A percentile compares a stretch with the other conserved stretches of the same genome.
phyloP scores from a whole-genome alignment of 2,113 vertebrate species.

The Odocoileus hemionus region DNA sequence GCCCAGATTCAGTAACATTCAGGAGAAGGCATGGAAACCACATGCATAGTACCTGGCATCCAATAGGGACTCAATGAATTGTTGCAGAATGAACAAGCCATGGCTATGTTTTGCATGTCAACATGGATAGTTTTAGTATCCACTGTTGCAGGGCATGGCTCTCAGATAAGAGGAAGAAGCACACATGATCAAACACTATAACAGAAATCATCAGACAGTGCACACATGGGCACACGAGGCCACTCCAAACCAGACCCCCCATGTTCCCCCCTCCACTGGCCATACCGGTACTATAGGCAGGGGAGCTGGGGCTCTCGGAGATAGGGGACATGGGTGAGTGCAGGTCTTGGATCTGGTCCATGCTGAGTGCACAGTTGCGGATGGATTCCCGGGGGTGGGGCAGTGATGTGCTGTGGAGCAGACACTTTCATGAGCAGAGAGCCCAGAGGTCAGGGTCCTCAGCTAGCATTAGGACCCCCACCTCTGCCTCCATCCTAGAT shows the following conservation, averaged over 20 bases:
- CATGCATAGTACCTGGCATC: not conserved
- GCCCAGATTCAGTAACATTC: not conserved
- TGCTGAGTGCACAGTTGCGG: constrained; percentile 95
- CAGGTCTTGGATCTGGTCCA: constrained; percentile 98
- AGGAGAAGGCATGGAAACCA: not conserved
- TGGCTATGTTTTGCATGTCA: too few relatives aligned
- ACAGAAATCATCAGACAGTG: not conserved
- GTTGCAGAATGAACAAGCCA: not conserved
- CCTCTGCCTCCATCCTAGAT: not conserved
- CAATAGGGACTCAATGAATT: not conserved
- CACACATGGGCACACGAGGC: not conserved
- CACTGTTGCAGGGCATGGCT: not conserved
- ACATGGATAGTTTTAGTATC: not conserved
- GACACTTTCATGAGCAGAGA: not conserved
- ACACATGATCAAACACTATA: not conserved
- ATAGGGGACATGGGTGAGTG: constrained; percentile 93
- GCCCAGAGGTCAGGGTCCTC: not conserved
- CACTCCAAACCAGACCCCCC: not conserved
- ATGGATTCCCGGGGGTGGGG: constrained; percentile 93
- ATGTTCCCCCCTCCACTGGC: not conserved
- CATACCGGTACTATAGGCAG: constrained; percentile 94
- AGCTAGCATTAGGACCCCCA: not conserved
- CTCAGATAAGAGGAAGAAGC: not conserved
- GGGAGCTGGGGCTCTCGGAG: constrained; percentile 88
- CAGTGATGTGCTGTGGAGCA: constrained; percentile 85